Conservation (phyloP, 2,888 invertebrate species). For the Toxonevra muliebris region DNA sequence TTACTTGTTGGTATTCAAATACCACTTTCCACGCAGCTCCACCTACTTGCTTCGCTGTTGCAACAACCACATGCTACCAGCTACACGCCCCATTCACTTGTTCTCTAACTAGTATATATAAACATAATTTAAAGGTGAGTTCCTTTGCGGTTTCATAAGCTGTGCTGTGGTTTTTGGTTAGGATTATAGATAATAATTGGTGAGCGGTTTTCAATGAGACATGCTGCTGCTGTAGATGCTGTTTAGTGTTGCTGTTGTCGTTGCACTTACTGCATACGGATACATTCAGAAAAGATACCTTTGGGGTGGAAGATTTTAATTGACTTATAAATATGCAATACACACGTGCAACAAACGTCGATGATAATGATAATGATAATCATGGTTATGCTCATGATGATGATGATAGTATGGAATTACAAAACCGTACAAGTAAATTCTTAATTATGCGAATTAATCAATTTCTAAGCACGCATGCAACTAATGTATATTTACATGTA, state of each 20-base stretch:
- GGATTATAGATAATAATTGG: conserved; percentile 43
- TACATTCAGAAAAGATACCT: neutral
- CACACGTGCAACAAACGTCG: neutral
- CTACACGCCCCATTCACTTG: too few species aligned
- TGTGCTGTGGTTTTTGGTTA: conserved; percentile 6
- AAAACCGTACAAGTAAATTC: conserved; percentile 20
- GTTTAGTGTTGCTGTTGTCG: neutral
- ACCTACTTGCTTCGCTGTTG: too few species aligned
- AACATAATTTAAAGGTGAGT: too few species aligned
- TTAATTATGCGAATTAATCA: conserved; percentile 34
- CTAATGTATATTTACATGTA: neutral
- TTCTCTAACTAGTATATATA: too few species aligned
- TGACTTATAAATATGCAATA: conserved; percentile 35
- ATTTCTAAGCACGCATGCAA: conserved; percentile 18
- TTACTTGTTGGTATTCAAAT: too few species aligned
- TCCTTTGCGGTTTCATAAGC: too few species aligned
- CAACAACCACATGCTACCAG: too few species aligned
- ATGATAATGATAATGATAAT: conserved; percentile 10
- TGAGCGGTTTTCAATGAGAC: conserved; percentile 35
- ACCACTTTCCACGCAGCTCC: too few species aligned
- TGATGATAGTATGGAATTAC: neutral
- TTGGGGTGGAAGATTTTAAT: conserved; percentile 28
- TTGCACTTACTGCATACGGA: neutral
- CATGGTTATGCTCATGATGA: neutral
- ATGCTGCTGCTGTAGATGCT: neutral